A percentile compares a stretch with the other conserved stretches of the same genome.
These are phyloP conservation scores for Labeo calbasu DNA, from an alignment of 2,797 vertebrate species.

Conservation along the genomic window DNA sequence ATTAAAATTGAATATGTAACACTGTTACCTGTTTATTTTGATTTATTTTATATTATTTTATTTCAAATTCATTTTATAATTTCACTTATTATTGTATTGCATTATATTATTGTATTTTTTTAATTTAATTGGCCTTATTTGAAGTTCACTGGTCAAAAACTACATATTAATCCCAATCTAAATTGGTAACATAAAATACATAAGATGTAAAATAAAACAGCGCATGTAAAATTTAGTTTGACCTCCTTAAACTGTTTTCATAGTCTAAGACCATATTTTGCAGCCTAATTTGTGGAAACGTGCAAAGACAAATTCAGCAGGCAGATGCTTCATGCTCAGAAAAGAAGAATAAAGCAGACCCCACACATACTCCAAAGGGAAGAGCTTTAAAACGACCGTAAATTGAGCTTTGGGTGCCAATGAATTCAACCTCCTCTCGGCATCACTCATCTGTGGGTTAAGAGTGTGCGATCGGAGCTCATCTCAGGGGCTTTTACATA, in stretches of 20 bases:
- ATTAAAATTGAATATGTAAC: neutral
- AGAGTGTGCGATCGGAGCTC: conserved; percentile 65
- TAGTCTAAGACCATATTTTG: too few species aligned
- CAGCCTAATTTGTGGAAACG: neutral
- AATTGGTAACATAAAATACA: neutral
- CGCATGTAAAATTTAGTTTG: neutral
- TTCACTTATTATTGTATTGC: neutral
- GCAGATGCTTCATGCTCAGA: neutral
- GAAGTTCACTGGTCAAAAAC: neutral
- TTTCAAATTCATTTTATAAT: neutral
- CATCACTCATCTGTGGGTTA: conserved; percentile 68
- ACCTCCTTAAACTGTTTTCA: neutral
- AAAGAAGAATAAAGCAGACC: conserved; percentile 39
- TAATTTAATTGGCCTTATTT: neutral
- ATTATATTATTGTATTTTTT: neutral
- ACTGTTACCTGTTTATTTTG: neutral
- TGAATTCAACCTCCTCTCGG: conserved; percentile 65
- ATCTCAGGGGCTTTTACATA: conserved; percentile 73
- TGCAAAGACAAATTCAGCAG: conserved; percentile 4
- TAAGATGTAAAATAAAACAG: neutral
- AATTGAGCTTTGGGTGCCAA: conserved; percentile 57
- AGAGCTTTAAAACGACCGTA: conserved; percentile 38
- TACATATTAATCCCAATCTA: neutral
- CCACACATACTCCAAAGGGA: conserved; percentile 32
- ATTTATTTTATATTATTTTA: neutral